phyloP scores from a whole-genome alignment of 2,888 invertebrate genomes.

The Amiota communis region DNA sequence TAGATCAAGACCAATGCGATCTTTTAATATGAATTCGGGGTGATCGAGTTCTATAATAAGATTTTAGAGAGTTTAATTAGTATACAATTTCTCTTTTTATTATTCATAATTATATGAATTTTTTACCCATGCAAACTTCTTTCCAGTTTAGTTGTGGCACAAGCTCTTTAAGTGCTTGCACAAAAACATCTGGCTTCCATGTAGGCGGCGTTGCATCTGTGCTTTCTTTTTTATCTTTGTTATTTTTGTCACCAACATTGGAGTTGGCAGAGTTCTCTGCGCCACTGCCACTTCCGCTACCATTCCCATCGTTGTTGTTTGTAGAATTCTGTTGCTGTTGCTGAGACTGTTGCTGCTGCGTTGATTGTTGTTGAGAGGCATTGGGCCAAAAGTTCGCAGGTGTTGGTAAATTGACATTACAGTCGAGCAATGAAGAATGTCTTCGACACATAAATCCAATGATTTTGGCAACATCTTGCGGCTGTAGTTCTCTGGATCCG shows the following conservation, averaged over 20 bases:
- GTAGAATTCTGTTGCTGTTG: conserved; percentile 55
- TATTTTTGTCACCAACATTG: conserved; percentile 47
- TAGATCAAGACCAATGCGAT: conserved; percentile 87
- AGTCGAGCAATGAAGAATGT: conserved; percentile 78
- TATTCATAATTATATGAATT: background rate
- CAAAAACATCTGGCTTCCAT: conserved; percentile 96
- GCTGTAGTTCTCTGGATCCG: conserved; percentile 86
- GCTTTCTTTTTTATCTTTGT: conserved; percentile 71
- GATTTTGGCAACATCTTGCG: conserved; percentile 88
- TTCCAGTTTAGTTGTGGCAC: conserved; percentile 92
- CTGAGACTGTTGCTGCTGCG: conserved; percentile 48
- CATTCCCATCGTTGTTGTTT: conserved; percentile 62
- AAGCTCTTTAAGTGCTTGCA: conserved; percentile 91
- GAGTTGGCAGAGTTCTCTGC: conserved; percentile 9
- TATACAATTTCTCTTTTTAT: background rate
- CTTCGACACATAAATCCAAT: conserved; percentile 90
- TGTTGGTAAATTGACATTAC: conserved; percentile 81
- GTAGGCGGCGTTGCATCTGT: conserved; percentile 76
- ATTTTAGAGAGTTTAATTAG: background rate
- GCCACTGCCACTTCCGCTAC: conserved; percentile 13
- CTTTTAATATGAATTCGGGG: conserved; percentile 89
- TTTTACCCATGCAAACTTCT: conserved; percentile 87
- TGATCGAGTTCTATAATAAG: conserved; percentile 80
- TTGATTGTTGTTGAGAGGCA: conserved; percentile 58
- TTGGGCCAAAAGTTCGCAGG: conserved; percentile 80